Conservation (phyloP, 1,140 invertebrate species). For the Zaprionus vittiger region DNA sequence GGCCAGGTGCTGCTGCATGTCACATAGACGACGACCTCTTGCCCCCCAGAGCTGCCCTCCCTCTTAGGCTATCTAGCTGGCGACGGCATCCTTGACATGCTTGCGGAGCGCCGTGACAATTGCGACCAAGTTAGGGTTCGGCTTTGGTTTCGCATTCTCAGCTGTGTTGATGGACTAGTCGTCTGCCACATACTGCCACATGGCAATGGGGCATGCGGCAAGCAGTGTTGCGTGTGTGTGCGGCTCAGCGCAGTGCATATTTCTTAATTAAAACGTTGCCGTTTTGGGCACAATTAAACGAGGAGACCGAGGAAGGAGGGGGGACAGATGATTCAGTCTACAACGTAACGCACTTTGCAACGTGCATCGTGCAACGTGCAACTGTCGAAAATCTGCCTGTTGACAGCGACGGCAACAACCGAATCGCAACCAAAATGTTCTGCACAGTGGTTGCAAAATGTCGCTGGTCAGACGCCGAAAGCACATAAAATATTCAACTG, state of each 20-base stretch:
- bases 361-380: conserved; percentile 8
- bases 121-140: conserved; percentile 40
- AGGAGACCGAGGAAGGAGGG: not conserved
- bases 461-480: conserved; percentile 23
- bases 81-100: conserved; percentile 78
- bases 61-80: conserved; percentile 39
- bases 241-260: conserved; percentile 22
- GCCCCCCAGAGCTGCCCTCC: not conserved
- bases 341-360: conserved; percentile 68
- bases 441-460: conserved; percentile 12
- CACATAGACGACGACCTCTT: conserved; percentile 12
- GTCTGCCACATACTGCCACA: not conserved
- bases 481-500: conserved; percentile 70
- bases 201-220: not conserved
- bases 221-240: conserved; percentile 8
- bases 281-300: conserved; percentile 61
- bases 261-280: conserved; percentile 66
- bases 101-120: conserved; percentile 74
- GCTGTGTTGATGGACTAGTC: conserved; percentile 32
- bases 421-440: not conserved
- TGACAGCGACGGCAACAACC: conserved; percentile 21
- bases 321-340: not conserved
- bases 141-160: conserved; percentile 4
- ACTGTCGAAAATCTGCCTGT: conserved; percentile 16
- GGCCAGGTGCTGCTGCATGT: conserved; percentile 25